Evolutionary conservation across 2,113 vertebrate genomes (phyloP).

Genomic region (Motacilla alba): DNA sequence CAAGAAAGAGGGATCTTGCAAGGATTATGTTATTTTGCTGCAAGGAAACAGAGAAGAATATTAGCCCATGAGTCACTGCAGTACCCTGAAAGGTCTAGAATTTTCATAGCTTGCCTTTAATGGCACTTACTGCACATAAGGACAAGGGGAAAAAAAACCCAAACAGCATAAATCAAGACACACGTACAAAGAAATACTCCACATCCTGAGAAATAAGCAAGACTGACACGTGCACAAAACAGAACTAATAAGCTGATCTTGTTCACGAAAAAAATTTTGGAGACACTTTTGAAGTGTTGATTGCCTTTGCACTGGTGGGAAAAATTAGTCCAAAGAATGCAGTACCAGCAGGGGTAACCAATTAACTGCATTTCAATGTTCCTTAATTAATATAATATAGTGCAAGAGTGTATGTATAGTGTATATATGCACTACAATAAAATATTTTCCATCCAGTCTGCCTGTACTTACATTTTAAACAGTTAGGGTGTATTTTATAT

Average conservation of each 20-base stretch:
- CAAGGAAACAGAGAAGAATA: neutral
- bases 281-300: neutral
- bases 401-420: neutral
- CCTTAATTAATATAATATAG: neutral
- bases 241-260: neutral
- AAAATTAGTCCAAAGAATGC: neutral
- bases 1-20: neutral
- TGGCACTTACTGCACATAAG: neutral
- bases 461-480: neutral
- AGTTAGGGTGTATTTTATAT: neutral
- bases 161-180: neutral
- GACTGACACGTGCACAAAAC: neutral
- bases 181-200: neutral
- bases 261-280: neutral
- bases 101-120: neutral
- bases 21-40: neutral
- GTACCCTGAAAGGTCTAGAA: neutral
- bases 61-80: neutral
- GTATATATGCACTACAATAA: neutral
- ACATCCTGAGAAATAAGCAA: neutral
- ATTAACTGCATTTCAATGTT: neutral
- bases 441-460: neutral
- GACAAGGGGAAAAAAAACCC: neutral
- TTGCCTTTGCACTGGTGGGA: neutral
- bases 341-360: neutral